Conservation (phyloP, 1,140 invertebrate genomes). For the Cherax destructor region DNA sequence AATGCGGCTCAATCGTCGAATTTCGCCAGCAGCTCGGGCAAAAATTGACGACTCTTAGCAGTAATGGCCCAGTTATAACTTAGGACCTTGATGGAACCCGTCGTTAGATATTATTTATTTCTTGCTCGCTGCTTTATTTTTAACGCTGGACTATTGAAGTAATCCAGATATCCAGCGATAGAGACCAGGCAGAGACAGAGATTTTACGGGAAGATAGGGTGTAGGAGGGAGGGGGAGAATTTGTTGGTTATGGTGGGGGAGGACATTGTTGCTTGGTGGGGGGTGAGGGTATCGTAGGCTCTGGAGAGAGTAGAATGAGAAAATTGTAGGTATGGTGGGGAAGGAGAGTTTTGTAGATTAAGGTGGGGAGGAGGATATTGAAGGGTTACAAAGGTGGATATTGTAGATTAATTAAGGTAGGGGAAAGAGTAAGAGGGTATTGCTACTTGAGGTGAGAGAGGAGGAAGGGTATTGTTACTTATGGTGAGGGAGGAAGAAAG, state of each 20-base stretch:
- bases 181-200: conserved; percentile 22
- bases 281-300: background rate
- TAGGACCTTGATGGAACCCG: conserved; percentile 56
- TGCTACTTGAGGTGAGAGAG: too few relatives aligned
- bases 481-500: too few relatives aligned
- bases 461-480: too few relatives aligned
- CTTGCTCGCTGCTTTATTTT: conserved; percentile 44
- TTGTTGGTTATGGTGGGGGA: too few relatives aligned
- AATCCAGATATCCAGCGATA: conserved; percentile 40
- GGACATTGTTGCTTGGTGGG: background rate
- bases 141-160: conserved; percentile 39
- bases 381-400: too few relatives aligned
- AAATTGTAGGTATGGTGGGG: background rate
- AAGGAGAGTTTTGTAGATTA: background rate
- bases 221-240: background rate
- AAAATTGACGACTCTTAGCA: conserved; percentile 62
- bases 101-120: conserved; percentile 60
- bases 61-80: conserved; percentile 61
- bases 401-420: background rate
- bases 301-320: background rate
- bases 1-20: conserved; percentile 46
- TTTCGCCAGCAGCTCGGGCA: conserved; percentile 40
- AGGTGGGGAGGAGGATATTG: too few relatives aligned
- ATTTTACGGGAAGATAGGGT: background rate
- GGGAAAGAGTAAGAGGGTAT: background rate